Evolutionary conservation across 2,113 vertebrate species (phyloP).

Genomic region (Cyprinodon variegatus): DNA sequence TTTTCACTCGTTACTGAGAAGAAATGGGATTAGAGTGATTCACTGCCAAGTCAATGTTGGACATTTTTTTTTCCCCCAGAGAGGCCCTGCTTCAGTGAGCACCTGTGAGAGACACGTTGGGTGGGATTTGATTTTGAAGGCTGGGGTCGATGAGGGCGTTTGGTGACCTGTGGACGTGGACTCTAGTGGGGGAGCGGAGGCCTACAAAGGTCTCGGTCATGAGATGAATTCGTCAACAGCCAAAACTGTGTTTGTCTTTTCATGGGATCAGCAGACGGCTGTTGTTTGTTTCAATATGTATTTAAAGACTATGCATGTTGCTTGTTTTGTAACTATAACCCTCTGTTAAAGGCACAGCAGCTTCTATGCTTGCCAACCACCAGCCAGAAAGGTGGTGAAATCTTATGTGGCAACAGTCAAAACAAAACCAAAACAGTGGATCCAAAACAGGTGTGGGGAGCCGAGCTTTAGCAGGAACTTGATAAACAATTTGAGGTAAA

Average conservation of each 20-base stretch:
- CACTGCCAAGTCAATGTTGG: background rate
- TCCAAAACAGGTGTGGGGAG: background rate
- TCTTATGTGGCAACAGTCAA: conserved; percentile 58
- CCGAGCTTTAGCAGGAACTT: background rate
- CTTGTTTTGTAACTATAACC: conserved; percentile 2
- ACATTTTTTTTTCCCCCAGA: conserved; percentile 27
- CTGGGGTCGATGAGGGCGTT: conserved; percentile 48
- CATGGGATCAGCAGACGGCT: background rate
- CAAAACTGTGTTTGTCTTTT: conserved; percentile 10
- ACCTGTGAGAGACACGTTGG: conserved; percentile 61
- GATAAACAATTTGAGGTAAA: background rate
- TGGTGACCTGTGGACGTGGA: conserved; percentile 47
- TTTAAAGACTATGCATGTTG: conserved; percentile 26
- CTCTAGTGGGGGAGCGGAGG: conserved; percentile 3
- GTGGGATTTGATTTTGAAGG: conserved; percentile 59
- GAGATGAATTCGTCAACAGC: conserved; percentile 11
- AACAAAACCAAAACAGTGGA: background rate
- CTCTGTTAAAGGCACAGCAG: conserved; percentile 24
- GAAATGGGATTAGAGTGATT: conserved; percentile 2
- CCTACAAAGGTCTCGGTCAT: conserved; percentile 31
- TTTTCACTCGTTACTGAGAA: conserved; percentile 28
- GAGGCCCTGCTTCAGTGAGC: conserved; percentile 30
- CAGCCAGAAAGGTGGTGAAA: conserved; percentile 40
- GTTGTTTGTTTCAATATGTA: conserved; percentile 7
- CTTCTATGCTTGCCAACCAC: conserved; percentile 17